A percentile compares a stretch with the other conserved stretches of the same genome.
Evolutionary conservation across 1,140 invertebrate genomes (phyloP).

Genomic region (Pseudoatta argentina): DNA sequence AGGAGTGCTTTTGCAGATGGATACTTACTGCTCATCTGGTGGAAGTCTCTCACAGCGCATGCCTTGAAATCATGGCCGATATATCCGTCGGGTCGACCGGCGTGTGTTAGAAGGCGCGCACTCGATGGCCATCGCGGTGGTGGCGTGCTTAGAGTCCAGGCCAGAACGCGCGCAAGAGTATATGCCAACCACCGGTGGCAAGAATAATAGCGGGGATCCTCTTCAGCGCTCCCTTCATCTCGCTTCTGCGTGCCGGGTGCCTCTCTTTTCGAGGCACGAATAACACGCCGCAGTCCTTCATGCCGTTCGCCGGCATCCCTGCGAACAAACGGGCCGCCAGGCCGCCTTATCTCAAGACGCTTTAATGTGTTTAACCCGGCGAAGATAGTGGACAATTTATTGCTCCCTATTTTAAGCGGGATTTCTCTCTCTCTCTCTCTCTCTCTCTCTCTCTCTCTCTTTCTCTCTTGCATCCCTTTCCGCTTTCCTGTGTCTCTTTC

Average conservation of each 20-base stretch:
- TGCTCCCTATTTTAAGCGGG: constrained; percentile 84
- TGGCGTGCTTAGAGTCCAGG: constrained; percentile 43
- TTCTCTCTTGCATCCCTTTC: constrained; percentile 40
- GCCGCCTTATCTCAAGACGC: constrained; percentile 85
- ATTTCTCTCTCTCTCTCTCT: constrained; percentile 70
- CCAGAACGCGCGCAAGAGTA: constrained; percentile 39
- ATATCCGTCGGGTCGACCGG: constrained; percentile 2
- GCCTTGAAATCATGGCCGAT: constrained; percentile 57
- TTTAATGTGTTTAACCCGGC: constrained; percentile 86
- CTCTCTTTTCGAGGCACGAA: constrained; percentile 77
- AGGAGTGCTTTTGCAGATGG: constrained; percentile 19
- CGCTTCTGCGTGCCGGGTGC: constrained; percentile 43
- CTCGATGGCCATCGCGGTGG: constrained; percentile 39
- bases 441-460: constrained; percentile 63
- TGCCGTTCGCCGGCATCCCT: constrained; percentile 80
- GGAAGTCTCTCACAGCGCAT: constrained; percentile 36
- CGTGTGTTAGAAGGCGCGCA: constrained; percentile 6
- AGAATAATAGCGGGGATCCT: constrained; percentile 65
- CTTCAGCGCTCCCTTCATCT: constrained; percentile 40
- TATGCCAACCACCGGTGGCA: constrained; percentile 58
- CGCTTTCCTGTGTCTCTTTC: not conserved
- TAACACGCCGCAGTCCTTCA: constrained; percentile 83
- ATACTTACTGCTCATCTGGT: constrained; percentile 32
- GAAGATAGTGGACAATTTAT: constrained; percentile 86
- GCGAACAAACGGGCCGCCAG: constrained; percentile 83